Conservation (phyloP, 2,888 invertebrate species). For the Campaea margaritaria region DNA sequence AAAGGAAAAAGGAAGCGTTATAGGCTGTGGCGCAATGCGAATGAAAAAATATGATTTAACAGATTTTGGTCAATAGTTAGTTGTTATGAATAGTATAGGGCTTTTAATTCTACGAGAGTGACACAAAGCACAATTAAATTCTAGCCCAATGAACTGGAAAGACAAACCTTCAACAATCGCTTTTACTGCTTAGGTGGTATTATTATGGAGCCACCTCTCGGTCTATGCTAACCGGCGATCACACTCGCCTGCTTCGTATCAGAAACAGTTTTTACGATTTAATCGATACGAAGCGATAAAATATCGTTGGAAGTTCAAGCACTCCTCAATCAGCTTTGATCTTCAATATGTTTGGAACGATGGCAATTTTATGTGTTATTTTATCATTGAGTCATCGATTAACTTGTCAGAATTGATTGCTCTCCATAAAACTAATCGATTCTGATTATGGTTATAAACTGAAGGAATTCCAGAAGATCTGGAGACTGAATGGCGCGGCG, state of each 20-base stretch:
- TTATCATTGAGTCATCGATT: conserved; percentile 17
- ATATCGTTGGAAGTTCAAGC: conserved; percentile 31
- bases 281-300: conserved; percentile 41
- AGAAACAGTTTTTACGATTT: conserved; percentile 44
- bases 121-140: too few relatives aligned
- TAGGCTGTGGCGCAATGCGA: too few relatives aligned
- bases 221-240: conserved; percentile 34
- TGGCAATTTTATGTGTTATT: conserved; percentile 18
- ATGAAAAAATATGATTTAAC: too few relatives aligned
- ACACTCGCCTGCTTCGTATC: conserved; percentile 57
- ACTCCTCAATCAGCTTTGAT: conserved; percentile 25
- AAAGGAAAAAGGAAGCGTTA: too few relatives aligned
- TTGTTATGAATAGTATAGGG: too few relatives aligned
- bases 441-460: conserved; percentile 7
- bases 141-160: too few relatives aligned
- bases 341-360: conserved; percentile 17
- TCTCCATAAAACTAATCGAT: conserved; percentile 3
- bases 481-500: too few relatives aligned
- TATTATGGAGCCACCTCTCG: not conserved
- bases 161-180: too few relatives aligned
- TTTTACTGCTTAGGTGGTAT: not conserved
- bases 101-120: too few relatives aligned
- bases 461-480: conserved; percentile 4
- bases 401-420: conserved; percentile 19
- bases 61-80: too few relatives aligned